These are phyloP conservation scores for Sycophila texana DNA, from an alignment of 2,888 invertebrate species.

Conservation along the genomic window DNA sequence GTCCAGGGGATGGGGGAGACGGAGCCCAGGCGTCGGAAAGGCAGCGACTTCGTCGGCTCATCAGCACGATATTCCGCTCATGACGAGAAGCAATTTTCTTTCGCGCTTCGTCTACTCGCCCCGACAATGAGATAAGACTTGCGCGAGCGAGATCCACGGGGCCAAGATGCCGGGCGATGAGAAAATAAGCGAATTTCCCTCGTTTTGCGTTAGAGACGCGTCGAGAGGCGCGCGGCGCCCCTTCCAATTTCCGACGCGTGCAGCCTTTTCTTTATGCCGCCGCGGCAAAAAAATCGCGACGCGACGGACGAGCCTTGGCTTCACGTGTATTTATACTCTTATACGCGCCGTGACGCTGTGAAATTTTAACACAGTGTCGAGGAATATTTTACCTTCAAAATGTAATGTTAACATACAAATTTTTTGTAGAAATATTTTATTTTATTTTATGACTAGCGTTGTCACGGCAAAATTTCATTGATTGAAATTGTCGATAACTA, in stretches of 20 bases:
- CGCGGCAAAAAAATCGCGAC: not conserved
- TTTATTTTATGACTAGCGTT: no score
- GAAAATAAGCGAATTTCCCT: constrained; percentile 75
- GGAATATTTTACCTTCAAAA: no score
- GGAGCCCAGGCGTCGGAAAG: constrained; percentile 68
- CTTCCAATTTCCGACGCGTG: constrained; percentile 35
- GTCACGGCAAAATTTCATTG: no score
- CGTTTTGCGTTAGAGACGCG: constrained; percentile 32
- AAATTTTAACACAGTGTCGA: no score
- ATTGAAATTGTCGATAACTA: no score
- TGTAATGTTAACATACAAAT: no score
- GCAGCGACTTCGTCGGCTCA: constrained; percentile 63
- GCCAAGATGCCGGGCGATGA: constrained; percentile 74
- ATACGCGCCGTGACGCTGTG: no score
- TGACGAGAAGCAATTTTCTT: constrained; percentile 74
- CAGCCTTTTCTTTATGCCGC: not conserved
- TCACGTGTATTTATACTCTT: no score
- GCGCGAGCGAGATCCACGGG: constrained; percentile 62
- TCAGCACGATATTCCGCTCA: constrained; percentile 73
- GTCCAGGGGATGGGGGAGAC: constrained; percentile 65
- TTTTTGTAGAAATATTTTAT: no score
- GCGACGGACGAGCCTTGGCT: not conserved
- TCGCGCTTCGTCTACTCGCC: constrained; percentile 59
- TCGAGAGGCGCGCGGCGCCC: not conserved
- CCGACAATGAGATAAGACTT: constrained; percentile 69